These are phyloP conservation scores for Scaptomyza caliginosa DNA, from an alignment of 2,888 invertebrate genomes.

Conservation along the genomic window DNA sequence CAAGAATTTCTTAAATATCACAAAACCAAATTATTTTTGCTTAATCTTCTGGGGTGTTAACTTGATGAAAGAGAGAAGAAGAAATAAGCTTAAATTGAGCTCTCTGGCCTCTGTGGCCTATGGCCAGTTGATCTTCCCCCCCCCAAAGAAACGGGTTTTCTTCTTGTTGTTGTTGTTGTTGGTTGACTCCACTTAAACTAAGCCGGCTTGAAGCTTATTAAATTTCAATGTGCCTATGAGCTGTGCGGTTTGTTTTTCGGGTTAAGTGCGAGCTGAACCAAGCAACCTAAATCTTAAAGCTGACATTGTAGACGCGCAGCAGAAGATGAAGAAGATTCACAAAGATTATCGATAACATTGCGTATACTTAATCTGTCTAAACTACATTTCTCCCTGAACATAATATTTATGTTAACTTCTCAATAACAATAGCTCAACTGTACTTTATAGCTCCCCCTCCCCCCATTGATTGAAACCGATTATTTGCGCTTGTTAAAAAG, in stretches of 20 bases:
- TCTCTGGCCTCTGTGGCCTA: constrained; percentile 10
- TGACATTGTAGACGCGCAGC: not conserved
- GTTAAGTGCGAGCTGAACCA: constrained; percentile 39
- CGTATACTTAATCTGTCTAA: not conserved
- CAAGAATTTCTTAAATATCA: no score
- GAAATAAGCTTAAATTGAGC: constrained; percentile 2
- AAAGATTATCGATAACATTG: not conserved
- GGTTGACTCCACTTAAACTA: constrained; percentile 31
- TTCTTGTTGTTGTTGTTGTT: not conserved
- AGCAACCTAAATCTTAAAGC: not conserved
- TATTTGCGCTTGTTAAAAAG: not conserved
- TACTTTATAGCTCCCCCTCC: not conserved
- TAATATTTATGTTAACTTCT: not conserved
- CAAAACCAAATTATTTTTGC: not conserved
- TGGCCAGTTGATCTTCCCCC: not conserved
- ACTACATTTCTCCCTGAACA: no score
- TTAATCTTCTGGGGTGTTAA: constrained; percentile 7
- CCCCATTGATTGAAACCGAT: not conserved
- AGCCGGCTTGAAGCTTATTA: constrained; percentile 43
- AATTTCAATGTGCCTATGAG: constrained; percentile 58
- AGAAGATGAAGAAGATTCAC: not conserved
- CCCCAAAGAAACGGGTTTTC: not conserved
- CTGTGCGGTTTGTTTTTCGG: constrained; percentile 17
- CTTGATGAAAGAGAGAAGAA: no score
- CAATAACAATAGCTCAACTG: not conserved